phyloP scores from a whole-genome alignment of 2,113 vertebrate genomes.

The Podiceps cristatus region DNA sequence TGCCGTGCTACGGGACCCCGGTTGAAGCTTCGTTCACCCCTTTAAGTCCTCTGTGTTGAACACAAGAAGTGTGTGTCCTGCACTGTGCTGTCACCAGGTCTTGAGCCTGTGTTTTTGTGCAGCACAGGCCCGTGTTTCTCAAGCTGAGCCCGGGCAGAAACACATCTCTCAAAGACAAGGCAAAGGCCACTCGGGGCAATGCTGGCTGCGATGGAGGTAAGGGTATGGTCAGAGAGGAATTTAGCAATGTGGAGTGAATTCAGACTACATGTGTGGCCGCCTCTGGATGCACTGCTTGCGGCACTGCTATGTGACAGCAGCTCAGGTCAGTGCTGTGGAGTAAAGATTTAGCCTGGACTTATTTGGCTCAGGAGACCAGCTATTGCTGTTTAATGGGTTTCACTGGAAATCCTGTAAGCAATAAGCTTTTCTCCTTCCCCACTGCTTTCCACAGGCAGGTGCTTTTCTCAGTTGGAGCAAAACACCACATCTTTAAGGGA shows the following conservation, averaged over 20 bases:
- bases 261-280: background rate
- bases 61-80: background rate
- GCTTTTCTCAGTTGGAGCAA: background rate
- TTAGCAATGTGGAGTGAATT: background rate
- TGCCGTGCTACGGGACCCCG: background rate
- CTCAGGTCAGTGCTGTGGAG: background rate
- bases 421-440: background rate
- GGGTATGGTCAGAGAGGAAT: background rate
- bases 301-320: background rate
- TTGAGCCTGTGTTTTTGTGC: background rate
- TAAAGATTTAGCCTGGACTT: background rate
- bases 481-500: background rate
- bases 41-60: background rate
- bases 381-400: background rate
- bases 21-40: rapidly evolving
- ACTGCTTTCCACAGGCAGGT: background rate
- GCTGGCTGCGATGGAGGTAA: background rate
- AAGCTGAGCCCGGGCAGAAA: background rate
- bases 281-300: background rate
- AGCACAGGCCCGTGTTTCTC: background rate
- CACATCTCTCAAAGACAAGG: background rate
- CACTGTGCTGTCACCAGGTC: background rate
- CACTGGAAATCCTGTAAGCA: background rate
- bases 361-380: background rate
- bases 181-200: background rate